These are phyloP conservation scores for Drosophila mimica DNA, from an alignment of 2,888 invertebrate genomes.

Conservation along the genomic window DNA sequence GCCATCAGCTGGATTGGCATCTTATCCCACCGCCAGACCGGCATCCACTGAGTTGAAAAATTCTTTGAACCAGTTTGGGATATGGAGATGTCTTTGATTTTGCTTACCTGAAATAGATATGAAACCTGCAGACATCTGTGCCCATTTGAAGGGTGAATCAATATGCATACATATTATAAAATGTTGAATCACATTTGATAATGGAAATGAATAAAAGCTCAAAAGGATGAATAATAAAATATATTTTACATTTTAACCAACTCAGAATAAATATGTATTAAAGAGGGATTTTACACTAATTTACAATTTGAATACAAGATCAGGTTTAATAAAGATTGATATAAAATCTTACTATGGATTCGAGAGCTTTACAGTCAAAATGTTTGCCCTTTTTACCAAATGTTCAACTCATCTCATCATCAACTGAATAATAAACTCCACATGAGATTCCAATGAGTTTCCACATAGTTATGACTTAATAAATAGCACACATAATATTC, in stretches of 20 bases:
- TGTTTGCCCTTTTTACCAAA: not conserved
- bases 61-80: slow-evolving; percentile 6
- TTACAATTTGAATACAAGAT: not conserved
- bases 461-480: not conserved
- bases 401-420: not conserved
- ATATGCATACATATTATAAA: too few species aligned
- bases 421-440: not conserved
- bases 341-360: not conserved
- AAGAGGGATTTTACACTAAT: not conserved
- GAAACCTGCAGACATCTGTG: not conserved
- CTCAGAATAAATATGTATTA: not conserved
- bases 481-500: not conserved
- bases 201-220: not conserved
- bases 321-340: rapidly evolving
- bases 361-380: not conserved
- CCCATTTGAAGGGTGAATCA: not conserved
- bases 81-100: slow-evolving; percentile 21
- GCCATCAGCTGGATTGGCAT: slow-evolving; percentile 20
- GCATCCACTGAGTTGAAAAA: slow-evolving; percentile 16
- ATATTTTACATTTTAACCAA: not conserved
- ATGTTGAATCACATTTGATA: not conserved
- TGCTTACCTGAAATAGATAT: slow-evolving; percentile 28
- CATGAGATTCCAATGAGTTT: not conserved
- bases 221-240: not conserved
- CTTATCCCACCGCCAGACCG: not conserved